A percentile compares a stretch with the other conserved stretches of the same genome.
phyloP scores from a whole-genome alignment of 2,113 vertebrate species.

The Daubentonia madagascariensis region DNA sequence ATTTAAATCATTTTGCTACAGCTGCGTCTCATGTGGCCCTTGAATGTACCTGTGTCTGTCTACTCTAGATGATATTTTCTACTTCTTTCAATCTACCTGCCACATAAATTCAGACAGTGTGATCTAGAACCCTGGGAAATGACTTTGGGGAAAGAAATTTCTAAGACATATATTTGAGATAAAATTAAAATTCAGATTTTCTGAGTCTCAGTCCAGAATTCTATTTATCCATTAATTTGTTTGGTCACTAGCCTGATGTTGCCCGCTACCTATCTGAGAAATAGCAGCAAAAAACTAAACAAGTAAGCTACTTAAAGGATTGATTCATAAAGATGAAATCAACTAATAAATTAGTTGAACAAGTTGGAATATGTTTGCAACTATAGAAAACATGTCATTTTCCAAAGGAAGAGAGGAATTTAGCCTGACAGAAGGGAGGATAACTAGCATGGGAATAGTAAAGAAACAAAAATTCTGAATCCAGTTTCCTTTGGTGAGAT shows the following conservation, averaged over 20 bases:
- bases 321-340: slow-evolving; percentile 1
- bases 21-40: background rate
- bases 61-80: background rate
- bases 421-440: slow-evolving; percentile 21
- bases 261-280: background rate
- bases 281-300: background rate
- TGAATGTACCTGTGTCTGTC: background rate
- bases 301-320: background rate
- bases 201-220: background rate
- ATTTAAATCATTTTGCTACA: background rate
- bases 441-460: slow-evolving; percentile 40
- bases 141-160: background rate
- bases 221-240: background rate
- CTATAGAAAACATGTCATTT: slow-evolving; percentile 30
- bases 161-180: background rate
- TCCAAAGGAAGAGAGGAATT: slow-evolving; percentile 40
- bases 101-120: background rate
- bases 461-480: slow-evolving; percentile 65
- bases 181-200: background rate
- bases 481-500: slow-evolving; percentile 60
- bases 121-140: background rate
- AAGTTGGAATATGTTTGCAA: background rate
- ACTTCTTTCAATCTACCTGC: background rate
- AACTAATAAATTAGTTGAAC: background rate
- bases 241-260: background rate